Evolutionary conservation across 2,797 vertebrate genomes (phyloP), one percentile per base, ranked within the genome.

Genomic region (Artibeus lituratus): DNA sequence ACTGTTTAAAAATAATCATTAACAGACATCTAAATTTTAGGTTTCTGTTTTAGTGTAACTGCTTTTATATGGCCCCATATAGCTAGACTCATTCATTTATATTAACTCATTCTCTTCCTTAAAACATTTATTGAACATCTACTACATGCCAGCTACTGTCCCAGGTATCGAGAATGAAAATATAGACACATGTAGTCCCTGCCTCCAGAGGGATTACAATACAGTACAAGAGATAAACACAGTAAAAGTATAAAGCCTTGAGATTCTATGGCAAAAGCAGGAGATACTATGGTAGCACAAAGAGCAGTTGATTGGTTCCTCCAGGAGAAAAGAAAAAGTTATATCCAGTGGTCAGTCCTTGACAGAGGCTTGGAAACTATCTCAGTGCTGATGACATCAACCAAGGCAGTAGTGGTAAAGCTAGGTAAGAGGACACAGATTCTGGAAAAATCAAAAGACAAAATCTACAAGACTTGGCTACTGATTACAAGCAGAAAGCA

Each of bases 1-100:
- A 26, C 8, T 26, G 11, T 59, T 24, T 3, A 55, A 53, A 72
- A 72, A 87, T 74, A 8, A 76, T 77, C 80, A 62, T 76, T 83
- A 85, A 26, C 4, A 12, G 12, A 90, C 39, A 95, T 67, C 26
- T 87, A 95, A 87, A 88, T 83, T 76, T 92, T 91, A 86, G 35
- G n/a, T 47, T 15, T 86, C 18, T 35, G 21, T 82, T 85, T 73
- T 78, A n/a, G 12, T 82, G 12, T 37, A 44, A 76, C 37, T 83
- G 5, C 51, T 90, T 91, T 92, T 69, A 74, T 53, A 62, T 53
- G 74, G 37, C 0, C 8, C 22, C 12, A 72, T 53, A 86, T 88
- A 73, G n/a, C n/a, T 84, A 90, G 49, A 69, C 2, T 70, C 24
- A 32, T 51, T 22, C 35, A 65, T 81, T 91, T 80, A 15, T 59